A percentile compares a stretch with the other conserved stretches of the same genome.
These are phyloP conservation scores for Beris morrisii DNA, from an alignment of 2,888 invertebrate genomes.

Conservation along the genomic window DNA sequence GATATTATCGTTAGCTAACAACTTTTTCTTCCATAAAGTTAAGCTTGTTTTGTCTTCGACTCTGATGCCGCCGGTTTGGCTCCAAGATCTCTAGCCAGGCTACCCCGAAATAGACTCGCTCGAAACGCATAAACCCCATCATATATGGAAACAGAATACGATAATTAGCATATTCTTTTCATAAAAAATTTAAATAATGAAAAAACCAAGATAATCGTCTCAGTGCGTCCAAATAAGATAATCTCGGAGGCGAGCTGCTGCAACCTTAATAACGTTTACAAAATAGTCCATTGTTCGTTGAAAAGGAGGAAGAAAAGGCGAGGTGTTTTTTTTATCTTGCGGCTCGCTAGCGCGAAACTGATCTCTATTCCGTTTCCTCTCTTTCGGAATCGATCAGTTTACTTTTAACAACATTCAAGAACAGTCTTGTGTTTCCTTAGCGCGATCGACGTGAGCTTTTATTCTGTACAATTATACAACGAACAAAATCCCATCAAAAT, in stretches of 20 bases:
- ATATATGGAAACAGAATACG: constrained; percentile 5
- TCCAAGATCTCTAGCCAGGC: neutral
- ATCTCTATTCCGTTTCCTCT: constrained; percentile 3
- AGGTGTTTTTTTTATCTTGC: neutral
- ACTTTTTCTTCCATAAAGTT: no score
- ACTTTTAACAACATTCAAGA: constrained; percentile 51
- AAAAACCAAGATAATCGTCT: constrained; percentile 19
- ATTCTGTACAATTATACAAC: neutral
- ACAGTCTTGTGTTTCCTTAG: constrained; percentile 44
- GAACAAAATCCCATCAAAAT: constrained; percentile 3
- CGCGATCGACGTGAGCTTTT: neutral
- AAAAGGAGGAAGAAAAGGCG: constrained; percentile 18
- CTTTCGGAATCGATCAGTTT: constrained; percentile 49
- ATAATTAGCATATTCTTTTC: constrained; percentile 22
- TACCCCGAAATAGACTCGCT: constrained; percentile 15
- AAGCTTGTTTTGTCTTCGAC: no score
- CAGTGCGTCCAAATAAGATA: constrained; percentile 24
- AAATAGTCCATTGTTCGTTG: constrained; percentile 35
- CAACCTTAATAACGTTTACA: constrained; percentile 31
- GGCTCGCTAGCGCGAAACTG: neutral
- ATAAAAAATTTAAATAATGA: constrained; percentile 17
- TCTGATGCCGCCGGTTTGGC: no score
- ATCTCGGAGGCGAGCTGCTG: constrained; percentile 31
- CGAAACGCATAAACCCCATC: constrained; percentile 7
- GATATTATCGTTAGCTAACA: no score